Evolutionary conservation across 2,888 invertebrate species (phyloP), one percentile per base, ranked within the genome.

Genomic region (Crematogaster levior): DNA sequence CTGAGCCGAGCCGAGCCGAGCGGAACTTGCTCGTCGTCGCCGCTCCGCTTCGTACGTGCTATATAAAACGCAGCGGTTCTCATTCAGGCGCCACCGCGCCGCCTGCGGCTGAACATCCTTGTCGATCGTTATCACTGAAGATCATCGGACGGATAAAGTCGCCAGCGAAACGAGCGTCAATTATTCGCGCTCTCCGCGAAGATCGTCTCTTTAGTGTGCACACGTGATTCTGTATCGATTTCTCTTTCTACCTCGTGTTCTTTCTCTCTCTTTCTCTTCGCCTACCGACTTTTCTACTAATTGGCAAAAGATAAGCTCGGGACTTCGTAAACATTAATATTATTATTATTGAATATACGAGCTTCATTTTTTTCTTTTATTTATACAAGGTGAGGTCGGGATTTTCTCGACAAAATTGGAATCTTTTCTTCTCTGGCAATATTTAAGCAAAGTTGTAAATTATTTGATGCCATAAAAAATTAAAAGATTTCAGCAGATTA

Each of bases 61-160:
- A 89, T 90, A 89, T 90, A 87, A 91, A 91, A 90, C 81, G 80
- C 87, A 89, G 90, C 34, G 92, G 91, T 92, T 91, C 91, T 92
- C 92, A 92, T 88, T 80, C 30, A n/a, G 73, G 27, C 1, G 43
- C n/a, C 34, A 4, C 7, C 24, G 70, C 61, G 15, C 34, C 21
- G 40, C 58, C n/a, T 30, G 30, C 27, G 21, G 30, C 53, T 30
- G 15, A 40, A 30, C 53, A 46, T 43, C 68, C 56, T n/a, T 10
- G 30, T 40, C 53, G 43, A 58, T 77, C 68, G 24, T 77, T 77
- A 77, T 77, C 77, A 12, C 24, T 43, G 56, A 56, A 77, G 77
- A 77, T 77, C 34, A 68, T 77, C 56, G 77, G 12, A 34, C 34
- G 56, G 77, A 77, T 77, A 77, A 68, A 68, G 68, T 68, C 30